A percentile compares a stretch with the other conserved stretches of the same genome.
Conservation (phyloP, 2,888 invertebrate genomes). For the Cylloceria caligata region DNA sequence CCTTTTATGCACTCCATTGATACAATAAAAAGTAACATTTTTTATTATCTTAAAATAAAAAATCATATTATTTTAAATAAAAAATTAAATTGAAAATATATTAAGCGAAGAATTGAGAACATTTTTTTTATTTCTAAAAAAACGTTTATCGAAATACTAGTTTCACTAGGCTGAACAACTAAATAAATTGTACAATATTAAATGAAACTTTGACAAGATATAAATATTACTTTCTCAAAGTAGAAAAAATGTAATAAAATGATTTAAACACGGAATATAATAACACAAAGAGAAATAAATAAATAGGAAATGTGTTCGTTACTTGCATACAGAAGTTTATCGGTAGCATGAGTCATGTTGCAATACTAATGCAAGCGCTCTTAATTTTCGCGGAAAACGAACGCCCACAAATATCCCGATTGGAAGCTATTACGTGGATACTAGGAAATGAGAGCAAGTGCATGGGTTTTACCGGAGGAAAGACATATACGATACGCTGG, state of each 20-base stretch:
- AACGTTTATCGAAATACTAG: too few relatives aligned
- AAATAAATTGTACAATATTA: too few relatives aligned
- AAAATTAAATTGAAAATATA: too few relatives aligned
- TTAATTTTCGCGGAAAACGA: neutral
- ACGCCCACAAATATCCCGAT: neutral
- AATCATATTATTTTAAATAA: too few relatives aligned
- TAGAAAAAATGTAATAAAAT: neutral
- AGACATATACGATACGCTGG: neutral
- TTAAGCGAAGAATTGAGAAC: too few relatives aligned
- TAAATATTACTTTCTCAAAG: too few relatives aligned
- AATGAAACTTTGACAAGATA: too few relatives aligned
- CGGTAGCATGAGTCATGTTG: neutral
- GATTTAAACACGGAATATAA: too few relatives aligned
- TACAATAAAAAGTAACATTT: neutral
- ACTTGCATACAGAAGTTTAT: neutral
- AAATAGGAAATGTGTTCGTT: neutral
- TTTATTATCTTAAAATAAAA: neutral
- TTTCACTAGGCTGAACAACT: neutral
- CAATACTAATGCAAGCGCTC: too few relatives aligned
- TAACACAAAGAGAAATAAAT: too few relatives aligned
- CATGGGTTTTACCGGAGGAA: conserved; percentile 42
- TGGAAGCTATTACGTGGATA: neutral
- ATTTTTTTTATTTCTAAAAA: too few relatives aligned
- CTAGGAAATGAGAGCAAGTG: neutral
- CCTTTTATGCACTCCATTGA: neutral